Percentiles rank a stretch among this genome's conserved stretches.
Evolutionary conservation across 2,888 invertebrate genomes (phyloP).

Genomic region (Dolichomitus sp.): DNA sequence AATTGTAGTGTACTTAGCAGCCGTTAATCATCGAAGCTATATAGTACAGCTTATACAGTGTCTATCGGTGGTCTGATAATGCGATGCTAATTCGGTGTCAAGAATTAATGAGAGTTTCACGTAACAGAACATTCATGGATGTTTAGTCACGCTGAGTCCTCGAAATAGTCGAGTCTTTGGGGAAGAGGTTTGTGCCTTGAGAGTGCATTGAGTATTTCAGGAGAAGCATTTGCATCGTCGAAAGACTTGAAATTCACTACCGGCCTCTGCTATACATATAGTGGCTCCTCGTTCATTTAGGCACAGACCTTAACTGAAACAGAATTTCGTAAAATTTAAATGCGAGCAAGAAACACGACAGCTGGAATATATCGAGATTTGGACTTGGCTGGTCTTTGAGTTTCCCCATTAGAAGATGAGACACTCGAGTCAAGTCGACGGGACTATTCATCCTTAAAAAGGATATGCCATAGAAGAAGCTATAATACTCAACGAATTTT

Average conservation of each 20-base stretch:
- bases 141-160: constrained; percentile 13
- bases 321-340: constrained; percentile 17
- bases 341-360: constrained; percentile 15
- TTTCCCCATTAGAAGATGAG: constrained; percentile 2
- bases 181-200: constrained; percentile 18
- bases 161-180: constrained; percentile 20
- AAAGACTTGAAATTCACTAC: constrained; percentile 19
- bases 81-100: constrained; percentile 76
- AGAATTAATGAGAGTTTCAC: constrained; percentile 73
- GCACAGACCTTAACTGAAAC: constrained; percentile 24
- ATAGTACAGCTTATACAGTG: not conserved
- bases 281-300: constrained; percentile 41
- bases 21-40: constrained; percentile 4
- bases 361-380: constrained; percentile 3
- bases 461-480: constrained; percentile 1
- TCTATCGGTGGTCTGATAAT: constrained; percentile 62
- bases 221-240: constrained; percentile 13
- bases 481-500: constrained; percentile 8
- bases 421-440: constrained; percentile 7
- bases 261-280: not conserved
- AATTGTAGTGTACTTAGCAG: not conserved
- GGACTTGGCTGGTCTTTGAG: not conserved
- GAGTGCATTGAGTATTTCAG: constrained; percentile 18
- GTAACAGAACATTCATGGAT: constrained; percentile 18
- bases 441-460: constrained; percentile 1